phyloP scores from a whole-genome alignment of 2,888 invertebrate genomes.

The Mechanitis messenoides region DNA sequence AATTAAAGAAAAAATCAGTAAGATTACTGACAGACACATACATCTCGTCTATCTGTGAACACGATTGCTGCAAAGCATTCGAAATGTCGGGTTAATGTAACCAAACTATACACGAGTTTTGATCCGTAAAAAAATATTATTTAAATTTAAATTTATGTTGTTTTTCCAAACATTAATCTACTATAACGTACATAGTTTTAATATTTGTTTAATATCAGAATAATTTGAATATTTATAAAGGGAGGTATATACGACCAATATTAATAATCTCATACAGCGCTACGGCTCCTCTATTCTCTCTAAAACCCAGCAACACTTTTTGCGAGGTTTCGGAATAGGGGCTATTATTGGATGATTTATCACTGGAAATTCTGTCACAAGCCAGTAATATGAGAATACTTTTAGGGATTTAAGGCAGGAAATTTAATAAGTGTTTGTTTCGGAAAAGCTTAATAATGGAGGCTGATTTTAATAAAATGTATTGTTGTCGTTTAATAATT shows the following conservation, averaged over 20 bases:
- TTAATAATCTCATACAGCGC: conserved; percentile 29
- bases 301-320: conserved; percentile 19
- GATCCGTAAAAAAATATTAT: too few species aligned
- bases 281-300: conserved; percentile 19
- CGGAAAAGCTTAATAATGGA: too few species aligned
- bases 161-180: background rate
- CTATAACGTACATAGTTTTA: conserved; percentile 24
- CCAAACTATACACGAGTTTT: too few species aligned
- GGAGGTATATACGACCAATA: conserved; percentile 26
- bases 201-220: conserved; percentile 30
- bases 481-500: too few species aligned
- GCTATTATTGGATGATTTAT: conserved; percentile 26
- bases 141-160: background rate
- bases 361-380: conserved; percentile 15
- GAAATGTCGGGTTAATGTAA: too few species aligned
- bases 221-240: conserved; percentile 39
- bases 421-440: too few species aligned
- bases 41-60: too few species aligned
- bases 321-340: conserved; percentile 17
- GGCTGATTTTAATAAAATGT: too few species aligned
- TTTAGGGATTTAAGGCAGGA: background rate
- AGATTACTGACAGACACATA: too few species aligned
- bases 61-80: too few species aligned
- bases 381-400: conserved; percentile 3
- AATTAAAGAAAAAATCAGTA: too few species aligned